phyloP scores from a whole-genome alignment of 2,113 vertebrate genomes.

The Erpornis zantholeuca region DNA sequence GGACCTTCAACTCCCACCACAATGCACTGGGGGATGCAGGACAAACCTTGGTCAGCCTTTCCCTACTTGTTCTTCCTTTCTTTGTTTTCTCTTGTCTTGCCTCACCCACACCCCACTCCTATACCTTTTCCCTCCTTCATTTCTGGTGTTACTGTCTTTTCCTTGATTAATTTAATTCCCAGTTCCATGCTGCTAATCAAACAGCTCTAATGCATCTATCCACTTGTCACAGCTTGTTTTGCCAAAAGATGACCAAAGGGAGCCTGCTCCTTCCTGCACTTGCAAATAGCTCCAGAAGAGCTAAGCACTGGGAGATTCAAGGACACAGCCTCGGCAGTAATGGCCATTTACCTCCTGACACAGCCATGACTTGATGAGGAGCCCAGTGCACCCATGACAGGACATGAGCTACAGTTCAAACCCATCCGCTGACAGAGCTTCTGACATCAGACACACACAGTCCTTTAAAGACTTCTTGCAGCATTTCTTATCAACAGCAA shows the following conservation, averaged over 20 bases:
- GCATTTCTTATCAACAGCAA: accelerated
- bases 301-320: not conserved
- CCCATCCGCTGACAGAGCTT: not conserved
- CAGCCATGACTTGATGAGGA: not conserved
- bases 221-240: not conserved
- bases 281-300: not conserved
- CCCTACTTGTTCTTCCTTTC: not conserved
- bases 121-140: not conserved
- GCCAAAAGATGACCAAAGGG: accelerated
- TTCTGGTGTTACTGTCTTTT: not conserved
- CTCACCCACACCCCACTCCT: not conserved
- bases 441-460: not conserved
- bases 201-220: not conserved
- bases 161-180: not conserved
- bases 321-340: not conserved
- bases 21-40: not conserved
- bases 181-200: accelerated
- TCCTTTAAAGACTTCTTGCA: not conserved
- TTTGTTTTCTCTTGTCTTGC: not conserved
- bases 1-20: not conserved
- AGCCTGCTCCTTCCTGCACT: not conserved
- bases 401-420: not conserved
- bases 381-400: accelerated
- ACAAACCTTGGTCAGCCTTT: not conserved
- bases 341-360: not conserved